Conservation (phyloP, 2,113 vertebrate species). For the Vulpes ferrilata region DNA sequence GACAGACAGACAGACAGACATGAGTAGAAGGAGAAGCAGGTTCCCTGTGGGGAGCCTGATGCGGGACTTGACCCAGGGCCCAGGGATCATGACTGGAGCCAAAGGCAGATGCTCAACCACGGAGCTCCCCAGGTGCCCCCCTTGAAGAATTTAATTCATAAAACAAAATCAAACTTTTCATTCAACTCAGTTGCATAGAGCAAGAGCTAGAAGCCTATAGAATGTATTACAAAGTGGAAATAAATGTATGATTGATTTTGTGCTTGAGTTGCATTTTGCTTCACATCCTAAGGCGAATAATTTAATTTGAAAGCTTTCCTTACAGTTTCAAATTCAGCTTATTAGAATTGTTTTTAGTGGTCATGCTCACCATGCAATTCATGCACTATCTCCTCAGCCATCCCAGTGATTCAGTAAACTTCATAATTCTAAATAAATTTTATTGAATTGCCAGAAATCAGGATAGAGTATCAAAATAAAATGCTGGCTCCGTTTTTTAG, state of each 20-base stretch:
- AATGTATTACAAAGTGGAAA: not conserved
- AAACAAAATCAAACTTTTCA: conserved; percentile 22
- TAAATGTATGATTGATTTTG: conserved; percentile 22
- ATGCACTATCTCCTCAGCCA: not conserved
- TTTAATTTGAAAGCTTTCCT: not conserved
- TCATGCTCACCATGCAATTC: not conserved
- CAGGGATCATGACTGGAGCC: too few species aligned
- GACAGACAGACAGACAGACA: too few species aligned
- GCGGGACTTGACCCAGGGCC: too few species aligned
- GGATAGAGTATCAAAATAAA: not conserved
- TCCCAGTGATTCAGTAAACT: not conserved
- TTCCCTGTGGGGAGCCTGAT: too few species aligned
- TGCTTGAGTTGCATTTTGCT: not conserved
- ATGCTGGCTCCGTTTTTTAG: not conserved
- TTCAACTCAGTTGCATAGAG: not conserved
- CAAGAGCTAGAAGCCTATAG: not conserved
- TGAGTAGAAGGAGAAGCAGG: too few species aligned
- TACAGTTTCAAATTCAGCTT: conserved; percentile 32
- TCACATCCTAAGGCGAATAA: not conserved
- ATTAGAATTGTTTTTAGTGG: conserved; percentile 1
- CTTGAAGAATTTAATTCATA: conserved; percentile 56
- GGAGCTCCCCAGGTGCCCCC: too few species aligned
- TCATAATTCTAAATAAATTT: conserved; percentile 1
- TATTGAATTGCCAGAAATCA: conserved; percentile 21
- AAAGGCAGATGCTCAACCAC: too few species aligned